These are phyloP conservation scores for Malacosoma neustria DNA, from an alignment of 2,888 invertebrate species.

Conservation along the genomic window DNA sequence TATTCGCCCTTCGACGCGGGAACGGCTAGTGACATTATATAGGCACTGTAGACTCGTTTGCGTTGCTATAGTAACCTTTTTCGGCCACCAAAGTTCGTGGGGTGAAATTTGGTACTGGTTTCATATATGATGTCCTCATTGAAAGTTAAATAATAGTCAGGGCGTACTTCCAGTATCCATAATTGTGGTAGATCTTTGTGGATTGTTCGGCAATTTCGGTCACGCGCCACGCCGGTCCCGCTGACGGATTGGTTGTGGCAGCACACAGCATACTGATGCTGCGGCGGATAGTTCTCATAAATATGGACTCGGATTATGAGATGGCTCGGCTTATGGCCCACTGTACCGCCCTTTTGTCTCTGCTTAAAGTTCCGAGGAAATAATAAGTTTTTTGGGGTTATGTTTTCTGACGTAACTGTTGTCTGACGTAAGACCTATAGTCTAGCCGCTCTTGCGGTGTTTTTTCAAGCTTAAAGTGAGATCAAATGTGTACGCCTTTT, in stretches of 20 bases:
- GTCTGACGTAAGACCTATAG: too few relatives aligned
- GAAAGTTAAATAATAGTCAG: too few relatives aligned
- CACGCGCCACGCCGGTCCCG: conserved; percentile 32
- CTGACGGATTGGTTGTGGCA: conserved; percentile 46
- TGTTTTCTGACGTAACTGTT: not conserved
- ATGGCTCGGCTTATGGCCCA: conserved; percentile 24
- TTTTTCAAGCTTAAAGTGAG: too few relatives aligned
- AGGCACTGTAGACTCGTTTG: too few relatives aligned
- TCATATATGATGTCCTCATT: too few relatives aligned
- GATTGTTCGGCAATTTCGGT: conserved; percentile 24
- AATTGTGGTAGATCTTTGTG: conserved; percentile 8
- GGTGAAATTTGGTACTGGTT: too few relatives aligned
- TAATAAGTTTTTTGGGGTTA: not conserved
- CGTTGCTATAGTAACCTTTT: too few relatives aligned
- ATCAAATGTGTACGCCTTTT: too few relatives aligned
- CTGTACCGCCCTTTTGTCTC: conserved; percentile 4
- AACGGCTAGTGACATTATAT: too few relatives aligned
- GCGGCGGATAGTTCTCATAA: conserved; percentile 46
- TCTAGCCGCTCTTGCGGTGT: too few relatives aligned
- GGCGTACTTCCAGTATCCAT: not conserved
- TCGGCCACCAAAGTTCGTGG: too few relatives aligned
- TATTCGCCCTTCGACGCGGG: too few relatives aligned
- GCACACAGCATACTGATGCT: conserved; percentile 40
- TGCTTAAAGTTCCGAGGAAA: not conserved
- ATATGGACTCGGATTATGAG: conserved; percentile 54